These are phyloP conservation scores for Onychomys leucogaster DNA, from an alignment of 2,797 vertebrate species.

Conservation along the genomic window DNA sequence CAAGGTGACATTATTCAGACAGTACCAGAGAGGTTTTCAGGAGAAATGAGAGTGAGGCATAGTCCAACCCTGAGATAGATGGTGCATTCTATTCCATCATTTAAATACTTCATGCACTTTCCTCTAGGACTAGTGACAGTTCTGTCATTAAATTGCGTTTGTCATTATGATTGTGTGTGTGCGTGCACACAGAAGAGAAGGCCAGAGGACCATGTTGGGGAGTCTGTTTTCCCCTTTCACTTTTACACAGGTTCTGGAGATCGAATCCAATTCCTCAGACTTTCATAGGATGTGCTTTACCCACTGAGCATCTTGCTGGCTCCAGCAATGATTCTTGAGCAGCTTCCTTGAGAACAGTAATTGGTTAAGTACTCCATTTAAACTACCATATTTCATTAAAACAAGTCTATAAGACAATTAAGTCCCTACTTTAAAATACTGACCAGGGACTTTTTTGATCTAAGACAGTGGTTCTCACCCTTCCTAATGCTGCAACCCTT, in stretches of 20 bases:
- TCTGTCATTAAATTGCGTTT: background rate
- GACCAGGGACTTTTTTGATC: no score
- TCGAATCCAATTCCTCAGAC: background rate
- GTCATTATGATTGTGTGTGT: background rate
- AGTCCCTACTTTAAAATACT: background rate
- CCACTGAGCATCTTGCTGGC: background rate
- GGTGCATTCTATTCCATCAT: background rate
- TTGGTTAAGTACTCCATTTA: background rate
- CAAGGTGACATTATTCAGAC: background rate
- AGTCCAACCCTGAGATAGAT: background rate
- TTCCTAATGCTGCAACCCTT: background rate
- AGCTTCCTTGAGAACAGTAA: background rate
- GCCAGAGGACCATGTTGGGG: background rate
- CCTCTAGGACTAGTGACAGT: no score
- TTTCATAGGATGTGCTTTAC: background rate
- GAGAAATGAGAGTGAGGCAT: background rate
- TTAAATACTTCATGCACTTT: background rate
- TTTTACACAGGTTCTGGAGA: background rate
- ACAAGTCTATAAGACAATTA: background rate
- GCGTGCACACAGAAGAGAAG: background rate
- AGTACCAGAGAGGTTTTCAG: background rate
- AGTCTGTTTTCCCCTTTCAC: background rate
- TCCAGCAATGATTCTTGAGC: background rate
- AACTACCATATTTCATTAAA: background rate
- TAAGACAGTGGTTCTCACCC: background rate